These are phyloP conservation scores for Sminthurides aquaticus DNA, from an alignment of 2,888 invertebrate species.

Conservation along the genomic window DNA sequence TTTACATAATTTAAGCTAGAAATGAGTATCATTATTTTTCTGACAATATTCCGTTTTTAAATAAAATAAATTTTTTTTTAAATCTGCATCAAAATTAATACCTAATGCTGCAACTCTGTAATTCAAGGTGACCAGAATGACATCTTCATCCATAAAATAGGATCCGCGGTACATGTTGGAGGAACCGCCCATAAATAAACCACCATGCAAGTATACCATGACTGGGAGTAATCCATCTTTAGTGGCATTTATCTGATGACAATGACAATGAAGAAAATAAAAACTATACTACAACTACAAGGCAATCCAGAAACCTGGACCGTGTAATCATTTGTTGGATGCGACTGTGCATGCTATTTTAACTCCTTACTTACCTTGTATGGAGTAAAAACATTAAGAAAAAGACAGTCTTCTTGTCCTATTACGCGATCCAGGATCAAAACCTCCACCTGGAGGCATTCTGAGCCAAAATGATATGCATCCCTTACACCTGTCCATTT, in stretches of 20 bases:
- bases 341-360: too few species aligned
- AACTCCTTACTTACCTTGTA: neutral
- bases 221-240: neutral
- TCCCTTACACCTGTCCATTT: neutral
- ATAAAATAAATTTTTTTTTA: too few species aligned
- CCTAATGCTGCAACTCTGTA: slow-evolving; percentile 14
- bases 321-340: too few species aligned
- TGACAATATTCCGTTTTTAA: too few species aligned
- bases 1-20: too few species aligned
- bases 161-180: slow-evolving; percentile 4
- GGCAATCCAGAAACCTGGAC: too few species aligned
- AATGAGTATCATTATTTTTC: too few species aligned
- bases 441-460: neutral
- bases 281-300: too few species aligned
- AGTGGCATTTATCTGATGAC: neutral
- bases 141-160: slow-evolving; percentile 6
- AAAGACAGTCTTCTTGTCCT: neutral
- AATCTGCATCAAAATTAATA: neutral
- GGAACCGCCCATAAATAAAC: slow-evolving; percentile 7
- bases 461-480: neutral
- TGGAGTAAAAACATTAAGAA: neutral
- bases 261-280: neutral
- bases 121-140: slow-evolving; percentile 9
- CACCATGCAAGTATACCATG: neutral
- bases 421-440: neutral